These are phyloP conservation scores for Gopherus flavomarginatus DNA, from an alignment of 2,113 vertebrate genomes.

Conservation along the genomic window DNA sequence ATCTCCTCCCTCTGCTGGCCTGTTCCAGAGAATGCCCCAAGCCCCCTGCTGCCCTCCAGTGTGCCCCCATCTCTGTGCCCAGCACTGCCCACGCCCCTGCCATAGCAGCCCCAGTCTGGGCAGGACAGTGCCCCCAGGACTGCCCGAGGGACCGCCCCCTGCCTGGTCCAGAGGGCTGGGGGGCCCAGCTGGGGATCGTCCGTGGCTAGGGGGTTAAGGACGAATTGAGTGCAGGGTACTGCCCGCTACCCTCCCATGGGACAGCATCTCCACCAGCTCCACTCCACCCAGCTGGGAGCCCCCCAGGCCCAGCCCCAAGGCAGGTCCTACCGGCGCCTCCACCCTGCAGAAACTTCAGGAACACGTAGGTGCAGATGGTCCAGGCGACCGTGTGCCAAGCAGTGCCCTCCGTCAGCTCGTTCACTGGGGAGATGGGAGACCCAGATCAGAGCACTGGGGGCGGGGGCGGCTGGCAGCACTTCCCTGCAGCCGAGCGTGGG, in stretches of 20 bases:
- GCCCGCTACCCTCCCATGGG: too few species aligned
- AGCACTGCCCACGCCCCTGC: background rate
- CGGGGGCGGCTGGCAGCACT: background rate
- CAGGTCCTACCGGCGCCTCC: conserved; percentile 88
- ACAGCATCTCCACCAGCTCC: too few species aligned
- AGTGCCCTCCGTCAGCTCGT: conserved; percentile 83
- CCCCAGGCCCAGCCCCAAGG: rapidly evolving
- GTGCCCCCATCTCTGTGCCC: background rate
- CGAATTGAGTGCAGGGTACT: background rate
- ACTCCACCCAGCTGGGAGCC: background rate
- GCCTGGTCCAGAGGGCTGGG: too few species aligned
- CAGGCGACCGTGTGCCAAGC: conserved; percentile 85
- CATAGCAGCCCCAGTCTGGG: too few species aligned
- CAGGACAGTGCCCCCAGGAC: too few species aligned
- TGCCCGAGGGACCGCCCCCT: too few species aligned
- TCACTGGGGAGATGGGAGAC: conserved; percentile 79
- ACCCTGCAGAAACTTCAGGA: conserved; percentile 93
- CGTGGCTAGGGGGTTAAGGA: background rate
- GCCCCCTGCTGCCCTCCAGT: too few species aligned
- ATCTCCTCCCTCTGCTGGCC: too few species aligned
- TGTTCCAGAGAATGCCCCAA: too few species aligned
- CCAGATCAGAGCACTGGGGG: background rate
- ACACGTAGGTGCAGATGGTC: conserved; percentile 88
- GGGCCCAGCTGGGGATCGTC: background rate
- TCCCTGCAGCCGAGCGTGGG: background rate